phyloP scores from a whole-genome alignment of 2,888 invertebrate genomes.

The Crossocerus cetratus region DNA sequence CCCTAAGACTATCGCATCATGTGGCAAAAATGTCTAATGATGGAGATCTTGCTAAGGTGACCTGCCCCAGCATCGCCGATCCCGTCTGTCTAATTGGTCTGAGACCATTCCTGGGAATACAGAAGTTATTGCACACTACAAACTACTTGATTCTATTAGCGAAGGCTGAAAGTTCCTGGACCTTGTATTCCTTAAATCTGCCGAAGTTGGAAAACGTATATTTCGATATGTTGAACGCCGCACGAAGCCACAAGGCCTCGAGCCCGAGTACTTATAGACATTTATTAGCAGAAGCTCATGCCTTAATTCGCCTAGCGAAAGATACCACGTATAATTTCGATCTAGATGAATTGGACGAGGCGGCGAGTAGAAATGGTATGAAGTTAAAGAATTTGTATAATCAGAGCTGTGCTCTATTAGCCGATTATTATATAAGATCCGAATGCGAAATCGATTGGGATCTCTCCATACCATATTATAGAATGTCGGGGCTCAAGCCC shows the following conservation, averaged over 20 bases:
- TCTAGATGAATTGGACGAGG: slow-evolving; percentile 44
- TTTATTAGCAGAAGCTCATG: slow-evolving; percentile 85
- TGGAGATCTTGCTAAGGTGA: slow-evolving; percentile 75
- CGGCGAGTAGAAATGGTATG: slow-evolving; percentile 55
- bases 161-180: slow-evolving; percentile 83
- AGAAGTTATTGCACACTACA: slow-evolving; percentile 78
- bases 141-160: slow-evolving; percentile 80
- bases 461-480: slow-evolving; percentile 79
- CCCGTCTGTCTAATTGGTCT: slow-evolving; percentile 84
- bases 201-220: slow-evolving; percentile 83
- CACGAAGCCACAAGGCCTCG: slow-evolving; percentile 81
- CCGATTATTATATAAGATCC: slow-evolving; percentile 79
- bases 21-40: slow-evolving; percentile 78
- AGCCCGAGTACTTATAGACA: slow-evolving; percentile 85
- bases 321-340: slow-evolving; percentile 55
- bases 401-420: slow-evolving; percentile 80
- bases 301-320: slow-evolving; percentile 80
- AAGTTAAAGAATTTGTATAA: slow-evolving; percentile 77
- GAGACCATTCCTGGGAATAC: slow-evolving; percentile 83
- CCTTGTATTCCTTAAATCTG: slow-evolving; percentile 84
- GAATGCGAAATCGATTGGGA: slow-evolving; percentile 74
- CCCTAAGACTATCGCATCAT: slow-evolving; percentile 80
- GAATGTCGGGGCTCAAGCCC: slow-evolving; percentile 78
- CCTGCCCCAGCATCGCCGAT: slow-evolving; percentile 80
- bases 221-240: slow-evolving; percentile 84